Percentiles rank a stretch among this genome's conserved stretches.
These are phyloP conservation scores for Alloplasta piceator DNA, from an alignment of 2,888 invertebrate genomes.

Conservation along the genomic window DNA sequence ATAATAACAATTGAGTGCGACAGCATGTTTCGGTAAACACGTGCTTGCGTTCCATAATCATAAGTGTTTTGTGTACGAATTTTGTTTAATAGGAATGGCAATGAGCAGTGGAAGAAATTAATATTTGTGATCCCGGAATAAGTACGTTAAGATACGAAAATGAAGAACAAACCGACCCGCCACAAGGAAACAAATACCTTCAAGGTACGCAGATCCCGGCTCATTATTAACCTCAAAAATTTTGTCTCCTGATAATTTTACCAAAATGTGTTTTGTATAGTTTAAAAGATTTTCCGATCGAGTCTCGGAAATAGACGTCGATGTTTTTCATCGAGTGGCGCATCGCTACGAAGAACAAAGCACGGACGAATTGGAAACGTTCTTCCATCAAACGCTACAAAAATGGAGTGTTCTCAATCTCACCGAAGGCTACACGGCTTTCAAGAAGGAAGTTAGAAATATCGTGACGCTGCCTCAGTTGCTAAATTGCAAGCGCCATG, in stretches of 20 bases:
- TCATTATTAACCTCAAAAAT: constrained; percentile 36
- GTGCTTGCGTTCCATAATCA: constrained; percentile 24
- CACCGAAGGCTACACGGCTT: constrained; percentile 91
- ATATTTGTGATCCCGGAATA: constrained; percentile 6
- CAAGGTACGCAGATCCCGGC: constrained; percentile 85
- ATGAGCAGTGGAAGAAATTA: not conserved
- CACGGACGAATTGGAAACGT: constrained; percentile 89
- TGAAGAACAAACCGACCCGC: constrained; percentile 89
- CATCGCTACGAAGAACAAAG: constrained; percentile 90
- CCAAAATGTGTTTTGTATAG: constrained; percentile 84
- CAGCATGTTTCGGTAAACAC: constrained; percentile 33
- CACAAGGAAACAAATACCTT: constrained; percentile 92
- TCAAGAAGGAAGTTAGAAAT: constrained; percentile 90
- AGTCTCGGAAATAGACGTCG: constrained; percentile 93
- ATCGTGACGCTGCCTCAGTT: constrained; percentile 94
- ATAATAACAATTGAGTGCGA: not conserved
- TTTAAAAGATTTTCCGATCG: constrained; percentile 95
- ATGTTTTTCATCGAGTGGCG: constrained; percentile 93
- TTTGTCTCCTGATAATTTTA: constrained; percentile 25
- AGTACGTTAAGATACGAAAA: constrained; percentile 78
- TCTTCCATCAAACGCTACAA: constrained; percentile 91
- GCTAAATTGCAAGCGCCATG: constrained; percentile 90
- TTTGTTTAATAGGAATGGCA: constrained; percentile 13
- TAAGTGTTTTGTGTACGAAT: constrained; percentile 20
- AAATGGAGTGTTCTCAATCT: constrained; percentile 96